Evolutionary conservation across 2,888 invertebrate genomes (phyloP).

Genomic region (Andrena bucephala): DNA sequence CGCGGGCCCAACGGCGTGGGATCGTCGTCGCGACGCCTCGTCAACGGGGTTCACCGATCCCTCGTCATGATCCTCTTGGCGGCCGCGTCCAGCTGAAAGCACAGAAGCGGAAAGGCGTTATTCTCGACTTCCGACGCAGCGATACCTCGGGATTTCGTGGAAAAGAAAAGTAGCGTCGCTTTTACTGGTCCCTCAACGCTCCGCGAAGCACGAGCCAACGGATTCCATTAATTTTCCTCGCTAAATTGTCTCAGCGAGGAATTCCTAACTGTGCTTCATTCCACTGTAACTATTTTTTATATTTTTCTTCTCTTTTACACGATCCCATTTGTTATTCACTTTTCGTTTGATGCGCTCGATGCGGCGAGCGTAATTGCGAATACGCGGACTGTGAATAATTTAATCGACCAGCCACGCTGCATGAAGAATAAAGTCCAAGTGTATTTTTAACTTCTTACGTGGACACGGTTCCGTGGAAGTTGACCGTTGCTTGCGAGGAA

Average conservation of each 20-base stretch:
- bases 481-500: slow-evolving; percentile 4
- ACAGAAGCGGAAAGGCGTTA: neutral
- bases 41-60: slow-evolving; percentile 47
- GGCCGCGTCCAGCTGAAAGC: slow-evolving; percentile 26
- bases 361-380: slow-evolving; percentile 19
- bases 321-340: neutral
- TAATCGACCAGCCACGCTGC: slow-evolving; percentile 28
- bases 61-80: slow-evolving; percentile 36
- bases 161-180: no score
- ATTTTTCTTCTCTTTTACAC: neutral
- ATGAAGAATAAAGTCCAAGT: slow-evolving; percentile 52
- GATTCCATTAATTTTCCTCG: no score
- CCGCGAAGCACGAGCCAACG: no score
- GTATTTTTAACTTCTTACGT: slow-evolving; percentile 60
- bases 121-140: no score
- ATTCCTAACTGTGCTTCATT: no score
- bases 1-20: slow-evolving; percentile 21
- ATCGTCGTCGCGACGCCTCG: slow-evolving; percentile 40
- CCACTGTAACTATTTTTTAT: no score
- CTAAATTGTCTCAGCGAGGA: no score
- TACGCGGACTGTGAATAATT: slow-evolving; percentile 32
- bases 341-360: neutral
- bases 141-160: no score
- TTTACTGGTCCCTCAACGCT: no score
- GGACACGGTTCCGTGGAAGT: slow-evolving; percentile 24